Conservation (phyloP, 64 coral and sea anemone genomes). For the Montipora foliosa region DNA sequence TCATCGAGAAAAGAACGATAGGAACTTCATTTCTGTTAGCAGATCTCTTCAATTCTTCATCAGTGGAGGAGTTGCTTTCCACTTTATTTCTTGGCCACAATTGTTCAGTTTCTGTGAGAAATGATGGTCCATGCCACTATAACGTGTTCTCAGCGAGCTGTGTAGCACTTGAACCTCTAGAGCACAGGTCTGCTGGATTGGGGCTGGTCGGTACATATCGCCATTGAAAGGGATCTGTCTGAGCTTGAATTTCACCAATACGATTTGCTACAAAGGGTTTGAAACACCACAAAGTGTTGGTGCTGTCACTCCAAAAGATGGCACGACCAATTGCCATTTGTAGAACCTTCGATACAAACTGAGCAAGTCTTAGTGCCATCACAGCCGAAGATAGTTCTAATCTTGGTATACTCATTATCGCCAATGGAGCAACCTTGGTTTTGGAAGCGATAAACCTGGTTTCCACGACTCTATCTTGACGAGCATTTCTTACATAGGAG, state of each 20-base stretch:
- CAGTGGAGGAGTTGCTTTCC: neutral
- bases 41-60: neutral
- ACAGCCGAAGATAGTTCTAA: constrained; percentile 72
- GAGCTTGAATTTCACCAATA: constrained; percentile 54
- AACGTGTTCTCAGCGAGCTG: constrained; percentile 30
- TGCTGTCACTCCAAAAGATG: constrained; percentile 36
- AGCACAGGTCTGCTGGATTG: constrained; percentile 65
- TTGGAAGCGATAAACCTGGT: constrained; percentile 51
- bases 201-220: constrained; percentile 25
- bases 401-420: constrained; percentile 40
- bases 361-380: constrained; percentile 39
- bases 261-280: constrained; percentile 42
- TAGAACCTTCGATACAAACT: constrained; percentile 20
- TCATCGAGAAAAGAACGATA: neutral
- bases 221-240: constrained; percentile 46
- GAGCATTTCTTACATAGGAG: too few species aligned
- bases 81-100: constrained; percentile 38
- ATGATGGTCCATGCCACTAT: constrained; percentile 51
- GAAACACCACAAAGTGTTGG: constrained; percentile 58
- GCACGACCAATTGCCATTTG: neutral
- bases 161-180: constrained; percentile 35
- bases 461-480: neutral
- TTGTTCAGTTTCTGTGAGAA: constrained; percentile 4
- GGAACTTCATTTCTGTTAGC: neutral
- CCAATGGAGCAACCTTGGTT: constrained; percentile 43